Percentiles rank a stretch among this genome's conserved stretches.
Evolutionary conservation across 2,888 invertebrate genomes (phyloP).

Genomic region (Orchesellides sinensis): DNA sequence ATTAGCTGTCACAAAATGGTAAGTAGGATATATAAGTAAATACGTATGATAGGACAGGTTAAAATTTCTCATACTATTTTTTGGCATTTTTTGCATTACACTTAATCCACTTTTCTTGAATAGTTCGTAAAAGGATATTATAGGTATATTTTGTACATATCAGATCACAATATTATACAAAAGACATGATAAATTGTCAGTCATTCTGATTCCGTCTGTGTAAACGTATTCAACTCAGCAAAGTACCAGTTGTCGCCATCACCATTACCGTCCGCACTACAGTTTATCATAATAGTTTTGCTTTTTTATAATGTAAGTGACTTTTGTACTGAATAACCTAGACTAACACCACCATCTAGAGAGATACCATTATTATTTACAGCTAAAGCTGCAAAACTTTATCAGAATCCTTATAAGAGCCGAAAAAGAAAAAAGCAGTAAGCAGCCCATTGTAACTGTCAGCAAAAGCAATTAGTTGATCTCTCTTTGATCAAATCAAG

Average conservation of each 20-base stretch:
- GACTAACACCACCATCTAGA: no score
- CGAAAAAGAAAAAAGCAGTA: neutral
- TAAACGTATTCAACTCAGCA: neutral
- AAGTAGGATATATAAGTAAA: neutral
- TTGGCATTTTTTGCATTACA: slow-evolving; percentile 20
- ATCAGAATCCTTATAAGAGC: neutral
- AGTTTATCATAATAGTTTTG: slow-evolving; percentile 38
- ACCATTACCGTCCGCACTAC: slow-evolving; percentile 34
- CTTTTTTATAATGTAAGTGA: slow-evolving; percentile 26
- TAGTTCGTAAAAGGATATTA: no score
- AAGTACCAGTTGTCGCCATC: slow-evolving; percentile 61
- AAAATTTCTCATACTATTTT: neutral
- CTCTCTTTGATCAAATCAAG: slow-evolving; percentile 46
- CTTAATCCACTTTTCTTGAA: slow-evolving; percentile 46
- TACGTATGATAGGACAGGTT: neutral
- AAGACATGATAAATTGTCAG: slow-evolving; percentile 27
- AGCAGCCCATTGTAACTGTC: slow-evolving; percentile 50
- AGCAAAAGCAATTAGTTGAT: slow-evolving; percentile 58
- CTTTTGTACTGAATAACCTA: neutral
- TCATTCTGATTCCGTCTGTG: slow-evolving; percentile 42
- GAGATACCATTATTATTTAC: no score
- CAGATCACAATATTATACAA: no score
- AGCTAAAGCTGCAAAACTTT: no score
- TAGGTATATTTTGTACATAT: slow-evolving; percentile 14
- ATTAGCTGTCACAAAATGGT: slow-evolving; percentile 17